Percentiles rank a stretch among this genome's conserved stretches.
phyloP scores from a whole-genome alignment of 2,113 vertebrate species.

The Rousettus leschenaultii region DNA sequence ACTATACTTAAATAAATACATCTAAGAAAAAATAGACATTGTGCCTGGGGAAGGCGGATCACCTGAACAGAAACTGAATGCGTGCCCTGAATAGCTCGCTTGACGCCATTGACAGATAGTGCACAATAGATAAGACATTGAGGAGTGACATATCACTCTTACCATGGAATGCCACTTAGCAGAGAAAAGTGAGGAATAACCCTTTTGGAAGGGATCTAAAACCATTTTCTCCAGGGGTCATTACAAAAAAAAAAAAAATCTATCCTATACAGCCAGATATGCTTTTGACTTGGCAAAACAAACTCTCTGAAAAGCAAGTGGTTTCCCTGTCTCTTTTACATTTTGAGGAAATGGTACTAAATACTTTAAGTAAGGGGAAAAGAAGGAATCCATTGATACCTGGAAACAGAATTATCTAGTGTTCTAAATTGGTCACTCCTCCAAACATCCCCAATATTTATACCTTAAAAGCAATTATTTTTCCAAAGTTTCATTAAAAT shows the following conservation, averaged over 20 bases:
- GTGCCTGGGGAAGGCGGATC: not conserved
- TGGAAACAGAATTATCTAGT: not conserved
- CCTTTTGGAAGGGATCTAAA: not conserved
- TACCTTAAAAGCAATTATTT: not conserved
- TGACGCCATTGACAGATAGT: not conserved
- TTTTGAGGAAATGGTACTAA: not conserved
- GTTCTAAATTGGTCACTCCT: not conserved
- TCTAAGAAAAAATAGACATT: not conserved
- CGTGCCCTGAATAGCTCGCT: not conserved
- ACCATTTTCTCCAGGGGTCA: not conserved
- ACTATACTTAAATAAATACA: too few relatives aligned
- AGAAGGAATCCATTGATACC: not conserved
- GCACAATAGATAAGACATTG: not conserved
- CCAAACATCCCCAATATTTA: not conserved
- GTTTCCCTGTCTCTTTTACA: not conserved
- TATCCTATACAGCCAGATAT: not conserved
- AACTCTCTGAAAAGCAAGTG: not conserved
- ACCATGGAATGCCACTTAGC: not conserved
- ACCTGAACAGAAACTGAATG: not conserved
- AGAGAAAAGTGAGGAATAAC: not conserved
- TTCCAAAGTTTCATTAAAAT: not conserved
- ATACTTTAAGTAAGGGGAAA: not conserved
- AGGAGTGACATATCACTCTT: not conserved
- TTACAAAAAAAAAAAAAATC: not conserved
- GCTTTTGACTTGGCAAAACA: not conserved